Evolutionary conservation across 2,113 vertebrate genomes (phyloP), one percentile per base, ranked within the genome.

Genomic region (Geothlypis trichas): DNA sequence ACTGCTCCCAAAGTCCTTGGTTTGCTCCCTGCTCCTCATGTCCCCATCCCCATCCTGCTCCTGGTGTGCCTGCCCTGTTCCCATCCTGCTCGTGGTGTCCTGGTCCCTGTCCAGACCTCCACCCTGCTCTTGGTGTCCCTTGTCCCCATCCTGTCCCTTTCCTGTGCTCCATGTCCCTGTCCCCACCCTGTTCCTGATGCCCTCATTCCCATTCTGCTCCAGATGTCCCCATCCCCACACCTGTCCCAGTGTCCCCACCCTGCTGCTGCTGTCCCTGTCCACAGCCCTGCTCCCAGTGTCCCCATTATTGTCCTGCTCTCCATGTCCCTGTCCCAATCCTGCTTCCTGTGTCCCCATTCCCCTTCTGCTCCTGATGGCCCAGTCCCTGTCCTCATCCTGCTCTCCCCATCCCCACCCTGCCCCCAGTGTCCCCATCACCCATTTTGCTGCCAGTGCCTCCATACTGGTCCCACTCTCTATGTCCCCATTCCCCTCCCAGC

Each of bases 401-500:
- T 82, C 31, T 42, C 30, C 19, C 31, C 65, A 47, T 58, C n/a
- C n/a, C 39, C 15, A 4, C 33, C 31, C 24, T 23, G 35, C 8
- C 21, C 42, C 14, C 19, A 8, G 3, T n/a, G 47, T 15, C 39
- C n/a, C 55, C 35, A 18, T 54, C 11, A n/a, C 33, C 26, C 21
- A 31, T 37, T 46, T 27, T 46, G 21, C 12, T 88, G 21, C 19
- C 11, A 11, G 21, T 35, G 28, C 17, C 31, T n/a, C 55, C 17
- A 20, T 33, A 44, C 33, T 16, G 10, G 1, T 52, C 33, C 37
- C 3, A 3, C 20, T 20, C 17, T 3, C 10, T 1, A 7, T 67
- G 55, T 30, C 37, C 31, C 31, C 78, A 28, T 58, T 7, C 22
- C 28, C 8, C 22, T 69, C 31, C 20, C 37, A 72, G 20, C 12